Conservation (phyloP, 2,888 invertebrate species). For the Magallana nippona region DNA sequence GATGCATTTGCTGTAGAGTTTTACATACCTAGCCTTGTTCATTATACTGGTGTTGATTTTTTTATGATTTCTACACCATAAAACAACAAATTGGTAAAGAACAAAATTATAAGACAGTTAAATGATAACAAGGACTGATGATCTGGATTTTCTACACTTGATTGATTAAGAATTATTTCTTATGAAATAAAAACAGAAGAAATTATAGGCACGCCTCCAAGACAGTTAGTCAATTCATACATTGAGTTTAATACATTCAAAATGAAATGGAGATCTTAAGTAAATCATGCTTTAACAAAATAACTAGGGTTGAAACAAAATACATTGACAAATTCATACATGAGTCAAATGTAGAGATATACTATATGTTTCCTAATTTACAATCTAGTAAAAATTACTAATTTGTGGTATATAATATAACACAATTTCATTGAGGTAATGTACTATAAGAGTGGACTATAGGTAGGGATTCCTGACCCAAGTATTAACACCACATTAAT, state of each 20-base stretch:
- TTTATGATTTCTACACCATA: slow-evolving; percentile 38
- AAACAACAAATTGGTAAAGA: slow-evolving; percentile 10
- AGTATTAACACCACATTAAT: slow-evolving; percentile 5
- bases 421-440: too few relatives aligned
- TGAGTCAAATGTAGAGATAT: too few relatives aligned
- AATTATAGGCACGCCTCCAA: background rate
- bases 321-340: background rate
- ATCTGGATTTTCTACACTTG: background rate
- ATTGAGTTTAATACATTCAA: background rate
- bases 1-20: background rate
- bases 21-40: slow-evolving; percentile 44
- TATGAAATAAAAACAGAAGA: slow-evolving; percentile 3
- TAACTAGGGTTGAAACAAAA: background rate
- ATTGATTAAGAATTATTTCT: background rate
- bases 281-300: background rate
- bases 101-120: slow-evolving; percentile 11
- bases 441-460: too few relatives aligned
- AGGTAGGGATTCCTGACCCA: background rate
- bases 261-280: background rate
- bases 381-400: background rate
- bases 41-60: slow-evolving; percentile 35
- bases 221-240: background rate
- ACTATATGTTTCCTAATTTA: too few relatives aligned
- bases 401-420: background rate
- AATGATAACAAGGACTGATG: background rate